These are phyloP conservation scores for Drosophila auraria DNA, from an alignment of 1,140 invertebrate genomes.

Conservation along the genomic window DNA sequence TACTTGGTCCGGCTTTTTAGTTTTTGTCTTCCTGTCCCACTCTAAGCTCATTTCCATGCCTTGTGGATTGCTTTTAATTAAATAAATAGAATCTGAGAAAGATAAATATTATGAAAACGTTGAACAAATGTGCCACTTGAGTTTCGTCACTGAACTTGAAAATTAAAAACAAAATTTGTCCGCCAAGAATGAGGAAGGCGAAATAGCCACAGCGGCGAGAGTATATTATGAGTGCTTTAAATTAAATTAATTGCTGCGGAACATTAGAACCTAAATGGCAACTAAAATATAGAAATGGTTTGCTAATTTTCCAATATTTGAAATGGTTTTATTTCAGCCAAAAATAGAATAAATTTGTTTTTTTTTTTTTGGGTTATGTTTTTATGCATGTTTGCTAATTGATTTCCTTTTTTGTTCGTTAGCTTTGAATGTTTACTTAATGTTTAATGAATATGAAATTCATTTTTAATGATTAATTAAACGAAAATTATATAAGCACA, in stretches of 20 bases:
- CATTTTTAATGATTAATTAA: not conserved
- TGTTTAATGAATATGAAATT: not conserved
- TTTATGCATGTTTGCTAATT: not conserved
- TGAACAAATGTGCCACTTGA: conserved; percentile 13
- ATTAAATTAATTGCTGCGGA: conserved; percentile 28
- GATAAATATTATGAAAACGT: conserved; percentile 25
- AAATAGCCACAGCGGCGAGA: not conserved
- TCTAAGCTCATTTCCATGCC: conserved; percentile 62
- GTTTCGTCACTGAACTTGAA: conserved; percentile 73
- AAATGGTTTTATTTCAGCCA: conserved; percentile 4
- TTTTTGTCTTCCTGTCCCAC: conserved; percentile 8
- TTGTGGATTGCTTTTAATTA: conserved; percentile 53
- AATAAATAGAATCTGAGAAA: conserved; percentile 53
- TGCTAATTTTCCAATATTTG: not conserved
- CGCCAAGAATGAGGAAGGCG: conserved; percentile 11
- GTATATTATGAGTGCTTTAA: conserved; percentile 10
- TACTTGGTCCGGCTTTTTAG: conserved; percentile 40
- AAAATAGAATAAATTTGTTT: conserved; percentile 8
- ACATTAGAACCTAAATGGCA: conserved; percentile 36
- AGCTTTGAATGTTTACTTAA: not conserved
- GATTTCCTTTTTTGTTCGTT: not conserved
- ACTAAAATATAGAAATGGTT: conserved; percentile 7
- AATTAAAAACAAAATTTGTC: conserved; percentile 62
- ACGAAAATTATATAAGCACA: not conserved
- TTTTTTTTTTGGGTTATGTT: not conserved